Conservation (phyloP, 1,140 invertebrate genomes). For the Bactericera cockerelli region DNA sequence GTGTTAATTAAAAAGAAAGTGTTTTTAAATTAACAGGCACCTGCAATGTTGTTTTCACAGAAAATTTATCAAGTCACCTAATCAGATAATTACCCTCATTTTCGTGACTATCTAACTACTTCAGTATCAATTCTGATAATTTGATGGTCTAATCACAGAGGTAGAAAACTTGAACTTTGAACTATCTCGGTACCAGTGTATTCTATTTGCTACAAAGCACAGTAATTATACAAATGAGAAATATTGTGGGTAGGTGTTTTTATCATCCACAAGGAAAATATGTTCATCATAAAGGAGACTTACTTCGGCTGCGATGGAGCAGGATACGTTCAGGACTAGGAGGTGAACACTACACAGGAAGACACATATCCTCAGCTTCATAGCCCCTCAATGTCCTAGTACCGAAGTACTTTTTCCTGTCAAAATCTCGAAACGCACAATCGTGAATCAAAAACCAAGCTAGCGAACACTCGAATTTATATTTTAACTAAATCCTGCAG, state of each 20-base stretch:
- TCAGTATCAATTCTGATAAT: not conserved
- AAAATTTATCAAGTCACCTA: no score
- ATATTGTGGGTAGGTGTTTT: not conserved
- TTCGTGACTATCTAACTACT: no score
- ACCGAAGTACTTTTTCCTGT: no score
- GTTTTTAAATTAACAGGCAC: no score
- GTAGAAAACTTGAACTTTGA: not conserved
- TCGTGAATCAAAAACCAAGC: no score
- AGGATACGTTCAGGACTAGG: not conserved
- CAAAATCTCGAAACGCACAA: no score
- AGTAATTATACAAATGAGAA: not conserved
- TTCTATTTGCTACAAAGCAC: not conserved
- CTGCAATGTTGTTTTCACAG: no score
- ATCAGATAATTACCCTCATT: no score
- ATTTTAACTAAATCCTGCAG: no score
- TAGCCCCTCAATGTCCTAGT: not conserved
- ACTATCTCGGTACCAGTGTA: not conserved
- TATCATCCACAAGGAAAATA: not conserved
- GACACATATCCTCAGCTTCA: not conserved
- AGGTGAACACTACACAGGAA: not conserved
- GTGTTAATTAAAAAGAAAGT: no score
- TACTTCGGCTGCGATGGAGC: not conserved
- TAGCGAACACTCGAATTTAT: no score
- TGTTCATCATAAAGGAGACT: not conserved
- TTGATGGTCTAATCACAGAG: not conserved